Conservation (phyloP, 2,888 invertebrate genomes). For the Criorhina ranunculi region DNA sequence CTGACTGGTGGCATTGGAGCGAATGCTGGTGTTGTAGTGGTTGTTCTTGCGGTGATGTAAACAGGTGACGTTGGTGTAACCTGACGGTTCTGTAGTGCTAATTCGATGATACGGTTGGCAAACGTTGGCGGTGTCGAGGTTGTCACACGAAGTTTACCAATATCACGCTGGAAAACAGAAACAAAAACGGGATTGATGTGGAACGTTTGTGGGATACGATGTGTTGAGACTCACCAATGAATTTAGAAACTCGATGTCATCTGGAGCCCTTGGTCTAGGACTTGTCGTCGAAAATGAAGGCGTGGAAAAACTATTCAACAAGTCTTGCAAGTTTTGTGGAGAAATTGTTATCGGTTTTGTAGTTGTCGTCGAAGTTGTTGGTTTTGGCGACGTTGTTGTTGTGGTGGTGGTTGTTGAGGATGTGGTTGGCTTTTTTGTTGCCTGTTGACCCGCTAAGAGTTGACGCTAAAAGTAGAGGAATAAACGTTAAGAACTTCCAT, state of each 20-base stretch:
- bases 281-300: slow-evolving; percentile 73
- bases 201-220: neutral
- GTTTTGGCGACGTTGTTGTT: slow-evolving; percentile 78
- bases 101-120: slow-evolving; percentile 86
- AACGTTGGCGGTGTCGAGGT: slow-evolving; percentile 80
- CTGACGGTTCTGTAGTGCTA: slow-evolving; percentile 85
- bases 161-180: slow-evolving; percentile 77
- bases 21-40: slow-evolving; percentile 77
- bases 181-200: neutral
- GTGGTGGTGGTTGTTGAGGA: slow-evolving; percentile 79
- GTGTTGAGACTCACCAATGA: slow-evolving; percentile 85
- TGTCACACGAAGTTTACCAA: slow-evolving; percentile 77
- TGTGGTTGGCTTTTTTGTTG: slow-evolving; percentile 55
- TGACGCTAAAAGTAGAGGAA: slow-evolving; percentile 61
- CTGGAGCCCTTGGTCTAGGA: slow-evolving; percentile 81
- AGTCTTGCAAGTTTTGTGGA: slow-evolving; percentile 80
- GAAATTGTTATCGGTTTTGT: slow-evolving; percentile 79
- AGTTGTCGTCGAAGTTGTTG: slow-evolving; percentile 79
- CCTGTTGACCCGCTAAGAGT: slow-evolving; percentile 63
- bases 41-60: slow-evolving; percentile 33
- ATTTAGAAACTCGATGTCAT: slow-evolving; percentile 87
- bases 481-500: neutral
- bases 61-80: slow-evolving; percentile 72
- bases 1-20: slow-evolving; percentile 80
- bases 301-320: slow-evolving; percentile 65